phyloP scores from a whole-genome alignment of 2,113 vertebrate genomes.

The Emydocephalus ijimae region DNA sequence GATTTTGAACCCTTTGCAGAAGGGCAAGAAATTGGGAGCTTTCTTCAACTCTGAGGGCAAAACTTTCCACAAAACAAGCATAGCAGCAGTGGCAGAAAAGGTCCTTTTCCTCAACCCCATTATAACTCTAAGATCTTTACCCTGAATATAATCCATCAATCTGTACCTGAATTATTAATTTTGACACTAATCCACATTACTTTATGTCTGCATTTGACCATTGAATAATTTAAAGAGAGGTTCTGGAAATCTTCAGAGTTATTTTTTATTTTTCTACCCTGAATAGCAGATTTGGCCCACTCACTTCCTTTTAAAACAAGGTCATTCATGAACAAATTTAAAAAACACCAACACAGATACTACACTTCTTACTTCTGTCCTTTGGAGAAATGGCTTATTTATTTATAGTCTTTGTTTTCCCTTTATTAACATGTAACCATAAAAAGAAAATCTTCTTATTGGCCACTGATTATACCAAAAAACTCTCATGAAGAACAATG shows the following conservation, averaged over 20 bases:
- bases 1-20: background rate
- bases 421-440: background rate
- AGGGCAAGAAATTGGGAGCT: background rate
- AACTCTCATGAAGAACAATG: background rate
- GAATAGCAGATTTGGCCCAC: background rate
- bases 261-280: background rate
- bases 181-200: background rate
- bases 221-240: background rate
- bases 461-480: background rate
- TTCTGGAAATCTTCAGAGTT: background rate
- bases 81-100: background rate
- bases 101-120: background rate
- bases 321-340: background rate
- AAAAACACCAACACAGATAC: background rate
- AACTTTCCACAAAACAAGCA: background rate
- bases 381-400: background rate
- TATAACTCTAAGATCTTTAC: background rate
- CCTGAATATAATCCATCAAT: background rate
- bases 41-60: background rate
- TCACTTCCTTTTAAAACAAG: background rate
- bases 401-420: background rate
- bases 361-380: background rate
- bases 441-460: background rate
- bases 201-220: background rate
- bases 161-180: background rate